Evolutionary conservation across 2,113 vertebrate species (phyloP).

Genomic region (Aplodontia rufa): DNA sequence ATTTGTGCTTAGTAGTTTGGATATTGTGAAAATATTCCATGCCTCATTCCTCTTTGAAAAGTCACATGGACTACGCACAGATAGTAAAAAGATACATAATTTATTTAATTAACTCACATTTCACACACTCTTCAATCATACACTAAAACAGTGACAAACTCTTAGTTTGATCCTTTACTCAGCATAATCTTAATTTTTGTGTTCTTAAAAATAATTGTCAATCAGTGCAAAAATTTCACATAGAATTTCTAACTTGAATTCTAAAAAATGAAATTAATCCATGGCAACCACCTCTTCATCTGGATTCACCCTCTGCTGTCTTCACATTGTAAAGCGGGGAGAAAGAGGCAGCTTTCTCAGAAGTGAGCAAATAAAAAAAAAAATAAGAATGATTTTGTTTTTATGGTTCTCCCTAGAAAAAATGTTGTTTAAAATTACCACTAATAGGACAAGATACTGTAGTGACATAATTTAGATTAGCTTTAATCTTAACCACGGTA

Average conservation of each 20-base stretch:
- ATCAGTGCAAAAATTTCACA: not conserved
- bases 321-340: not conserved
- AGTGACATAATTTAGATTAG: not conserved
- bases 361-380: not conserved
- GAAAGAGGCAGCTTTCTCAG: not conserved
- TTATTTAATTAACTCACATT: not conserved
- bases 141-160: not conserved
- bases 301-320: not conserved
- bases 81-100: not conserved
- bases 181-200: not conserved
- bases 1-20: not conserved
- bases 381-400: not conserved
- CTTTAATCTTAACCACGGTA: not conserved
- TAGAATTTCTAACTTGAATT: not conserved
- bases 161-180: not conserved
- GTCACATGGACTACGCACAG: not conserved
- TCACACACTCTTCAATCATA: not conserved
- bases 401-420: not conserved
- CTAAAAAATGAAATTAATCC: not conserved
- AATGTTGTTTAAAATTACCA: not conserved
- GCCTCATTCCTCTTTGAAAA: not conserved
- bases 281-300: not conserved
- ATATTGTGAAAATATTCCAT: not conserved
- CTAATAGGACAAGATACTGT: not conserved
- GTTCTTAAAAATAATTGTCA: not conserved